Evolutionary conservation across 2,888 invertebrate genomes (phyloP), one percentile per base, ranked within the genome.

Genomic region (Piscicola geometra): DNA sequence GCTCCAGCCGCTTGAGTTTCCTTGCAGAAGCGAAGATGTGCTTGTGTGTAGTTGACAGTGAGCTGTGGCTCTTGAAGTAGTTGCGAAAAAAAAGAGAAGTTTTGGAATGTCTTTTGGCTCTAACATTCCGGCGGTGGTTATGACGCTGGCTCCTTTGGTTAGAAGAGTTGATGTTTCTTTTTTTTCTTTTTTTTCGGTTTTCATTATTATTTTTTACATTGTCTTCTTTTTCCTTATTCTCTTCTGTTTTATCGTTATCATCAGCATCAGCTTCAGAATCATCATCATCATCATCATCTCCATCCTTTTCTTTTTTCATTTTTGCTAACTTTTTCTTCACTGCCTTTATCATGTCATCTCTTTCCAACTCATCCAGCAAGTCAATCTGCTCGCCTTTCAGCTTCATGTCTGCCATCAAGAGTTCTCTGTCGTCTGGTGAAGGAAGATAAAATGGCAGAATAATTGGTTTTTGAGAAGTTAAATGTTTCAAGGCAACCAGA

Each of bases 361-460:
- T 68, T 68, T 33, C 35, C 3, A 68, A 9, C 30, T 35, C 41
- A 36, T 70, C 47, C 5, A 70, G 25, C 36, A 21, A 2, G 9
- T 70, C 70, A 5, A 41, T 5, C 3, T 47, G 21, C 25, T 33
- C 70, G 2, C 25, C 3, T 28, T 33, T 70, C 70, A 70, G 47
- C 70, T 25, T 41, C 36, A 70, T 70, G 36, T 70, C 70, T 3
- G 41, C 70, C 70, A 70, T 36, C 47, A 70, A 25, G 12, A 41
- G 5, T 70, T 70, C 70, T 28, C 21, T 25, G 41, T 70, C 70
- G 30, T 70, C 70, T 70, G 35, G 15, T 28, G n/a, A n/a, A n/a
- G n/a, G n/a, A n/a, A n/a, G n/a, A n/a, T n/a, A n/a, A n/a, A n/a
- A n/a, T n/a, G n/a, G n/a, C n/a, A n/a, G n/a, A n/a, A n/a, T n/a